Conservation (phyloP, 2,113 vertebrate species). For the Hymenochirus boettgeri region DNA sequence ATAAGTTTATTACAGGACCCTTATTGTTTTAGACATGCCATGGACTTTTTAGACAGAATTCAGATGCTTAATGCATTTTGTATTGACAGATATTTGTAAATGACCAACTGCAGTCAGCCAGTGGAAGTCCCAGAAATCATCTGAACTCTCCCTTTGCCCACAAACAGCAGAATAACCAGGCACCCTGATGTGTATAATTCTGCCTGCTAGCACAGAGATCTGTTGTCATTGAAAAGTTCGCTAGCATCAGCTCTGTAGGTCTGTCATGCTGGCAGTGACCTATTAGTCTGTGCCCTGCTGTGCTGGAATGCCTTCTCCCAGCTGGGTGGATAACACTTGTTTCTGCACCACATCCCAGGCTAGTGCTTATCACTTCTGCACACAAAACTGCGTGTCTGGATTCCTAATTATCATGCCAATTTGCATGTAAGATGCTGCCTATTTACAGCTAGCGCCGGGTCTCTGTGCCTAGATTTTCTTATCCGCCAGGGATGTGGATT, state of each 20-base stretch:
- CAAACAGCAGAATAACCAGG: neutral
- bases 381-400: neutral
- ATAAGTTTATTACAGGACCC: no score
- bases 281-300: neutral
- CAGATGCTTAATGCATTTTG: no score
- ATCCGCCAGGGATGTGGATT: neutral
- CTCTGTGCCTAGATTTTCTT: neutral
- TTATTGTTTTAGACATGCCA: no score
- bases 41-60: no score
- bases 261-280: slow-evolving; percentile 8
- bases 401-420: slow-evolving; percentile 20
- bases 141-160: neutral
- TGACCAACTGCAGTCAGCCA: no score
- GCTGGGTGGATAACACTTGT: slow-evolving; percentile 1
- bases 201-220: neutral
- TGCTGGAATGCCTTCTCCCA: slow-evolving; percentile 5
- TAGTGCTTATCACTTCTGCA: neutral
- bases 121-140: no score
- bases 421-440: slow-evolving; percentile 9
- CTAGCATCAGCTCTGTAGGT: neutral
- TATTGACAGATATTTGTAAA: no score
- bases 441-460: neutral
- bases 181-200: neutral
- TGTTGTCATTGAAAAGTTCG: slow-evolving; percentile 1
- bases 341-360: neutral